Percentiles rank a stretch among this genome's conserved stretches.
Conservation (phyloP, 2,888 invertebrate species). For the Aquatica leii region DNA sequence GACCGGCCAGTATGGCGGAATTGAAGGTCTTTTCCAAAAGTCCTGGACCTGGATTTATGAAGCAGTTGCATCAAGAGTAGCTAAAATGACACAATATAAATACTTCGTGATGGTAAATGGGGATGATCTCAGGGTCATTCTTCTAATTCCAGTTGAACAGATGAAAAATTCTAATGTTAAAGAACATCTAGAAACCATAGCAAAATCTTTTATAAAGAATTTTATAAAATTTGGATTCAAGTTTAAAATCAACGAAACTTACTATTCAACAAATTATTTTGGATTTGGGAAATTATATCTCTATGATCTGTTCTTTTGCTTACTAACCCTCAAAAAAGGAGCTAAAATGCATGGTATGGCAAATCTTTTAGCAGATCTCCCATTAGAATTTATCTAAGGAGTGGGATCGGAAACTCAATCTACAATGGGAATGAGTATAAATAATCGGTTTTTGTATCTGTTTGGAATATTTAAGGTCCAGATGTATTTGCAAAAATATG, state of each 20-base stretch:
- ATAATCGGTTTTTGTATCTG: not conserved
- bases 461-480: not conserved
- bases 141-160: not conserved
- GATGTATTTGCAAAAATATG: not conserved
- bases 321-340: not conserved
- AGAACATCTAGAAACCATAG: not conserved
- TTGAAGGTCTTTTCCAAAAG: constrained; percentile 11
- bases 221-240: constrained; percentile 4
- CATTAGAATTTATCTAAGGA: not conserved
- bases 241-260: not conserved
- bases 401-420: not conserved
- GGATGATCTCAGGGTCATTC: too few species aligned
- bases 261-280: not conserved
- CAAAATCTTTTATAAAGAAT: not conserved
- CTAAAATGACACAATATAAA: not conserved
- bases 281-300: not conserved
- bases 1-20: constrained; percentile 2
- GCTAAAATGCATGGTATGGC: not conserved
- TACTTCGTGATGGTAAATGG: constrained; percentile 10
- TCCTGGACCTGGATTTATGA: constrained; percentile 10
- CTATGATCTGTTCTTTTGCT: not conserved
- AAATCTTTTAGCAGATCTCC: not conserved
- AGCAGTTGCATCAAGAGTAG: constrained; percentile 2
- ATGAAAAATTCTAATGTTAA: not conserved
- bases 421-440: not conserved